Evolutionary conservation across 2,113 vertebrate species (phyloP).

Genomic region (Climacteris rufus): DNA sequence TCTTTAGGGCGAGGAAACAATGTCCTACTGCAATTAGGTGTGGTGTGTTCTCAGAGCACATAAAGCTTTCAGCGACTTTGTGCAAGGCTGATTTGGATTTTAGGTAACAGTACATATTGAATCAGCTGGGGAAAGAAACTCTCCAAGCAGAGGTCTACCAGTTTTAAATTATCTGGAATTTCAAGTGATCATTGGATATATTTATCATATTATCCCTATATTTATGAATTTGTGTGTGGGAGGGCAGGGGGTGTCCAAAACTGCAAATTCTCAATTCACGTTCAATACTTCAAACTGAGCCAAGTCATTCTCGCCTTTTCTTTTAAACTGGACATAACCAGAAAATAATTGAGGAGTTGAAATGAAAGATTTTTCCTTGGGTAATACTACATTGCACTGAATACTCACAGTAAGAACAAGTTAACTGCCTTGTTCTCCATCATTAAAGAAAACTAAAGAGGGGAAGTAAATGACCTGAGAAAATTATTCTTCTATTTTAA

Average conservation of each 20-base stretch:
- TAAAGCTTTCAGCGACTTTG: constrained; percentile 67
- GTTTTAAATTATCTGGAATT: constrained; percentile 8
- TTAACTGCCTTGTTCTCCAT: not conserved
- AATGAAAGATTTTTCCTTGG: constrained; percentile 51
- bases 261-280: not conserved
- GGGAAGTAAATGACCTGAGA: constrained; percentile 34
- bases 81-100: constrained; percentile 52
- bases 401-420: not conserved
- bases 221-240: not conserved
- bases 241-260: not conserved
- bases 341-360: constrained; percentile 31
- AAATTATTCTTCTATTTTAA: constrained; percentile 32
- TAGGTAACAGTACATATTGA: constrained; percentile 48
- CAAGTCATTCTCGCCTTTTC: not conserved
- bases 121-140: constrained; percentile 1
- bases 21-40: constrained; percentile 67
- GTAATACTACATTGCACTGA: constrained; percentile 12
- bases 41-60: constrained; percentile 60
- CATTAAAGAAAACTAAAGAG: not conserved
- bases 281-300: not conserved
- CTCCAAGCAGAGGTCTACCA: not conserved
- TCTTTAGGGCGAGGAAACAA: constrained; percentile 65
- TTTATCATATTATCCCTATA: constrained; percentile 32
- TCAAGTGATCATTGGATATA: not conserved
- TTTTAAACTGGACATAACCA: not conserved